phyloP scores from a whole-genome alignment of 2,113 vertebrate species.

The Heterocephalus glaber region DNA sequence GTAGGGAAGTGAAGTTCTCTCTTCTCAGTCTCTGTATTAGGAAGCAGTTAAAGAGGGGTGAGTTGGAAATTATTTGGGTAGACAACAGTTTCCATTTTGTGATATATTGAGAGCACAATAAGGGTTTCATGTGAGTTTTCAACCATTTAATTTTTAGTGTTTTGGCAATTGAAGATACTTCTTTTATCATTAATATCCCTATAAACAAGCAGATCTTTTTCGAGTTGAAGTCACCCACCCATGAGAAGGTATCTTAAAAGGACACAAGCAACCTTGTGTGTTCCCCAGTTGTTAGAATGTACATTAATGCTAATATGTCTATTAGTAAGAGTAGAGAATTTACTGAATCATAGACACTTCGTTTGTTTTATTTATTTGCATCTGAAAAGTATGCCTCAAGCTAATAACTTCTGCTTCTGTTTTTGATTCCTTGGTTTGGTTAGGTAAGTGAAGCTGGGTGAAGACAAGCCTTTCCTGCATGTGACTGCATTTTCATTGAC shows the following conservation, averaged over 20 bases:
- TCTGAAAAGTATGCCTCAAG: neutral
- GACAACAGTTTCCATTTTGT: neutral
- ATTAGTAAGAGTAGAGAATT: neutral
- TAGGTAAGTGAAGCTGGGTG: neutral
- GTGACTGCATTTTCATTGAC: neutral
- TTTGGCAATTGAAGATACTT: neutral
- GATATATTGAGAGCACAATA: neutral
- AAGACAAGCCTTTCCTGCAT: neutral
- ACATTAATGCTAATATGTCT: neutral
- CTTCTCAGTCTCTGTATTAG: neutral
- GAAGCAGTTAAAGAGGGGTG: neutral
- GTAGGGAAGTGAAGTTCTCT: neutral
- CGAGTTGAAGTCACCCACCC: neutral
- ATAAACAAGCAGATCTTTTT: neutral
- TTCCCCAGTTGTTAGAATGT: neutral
- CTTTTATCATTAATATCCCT: neutral
- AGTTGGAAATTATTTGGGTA: neutral
- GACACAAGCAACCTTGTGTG: neutral
- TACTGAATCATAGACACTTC: neutral
- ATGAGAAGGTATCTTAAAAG: neutral
- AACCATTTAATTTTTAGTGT: neutral
- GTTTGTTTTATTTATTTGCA: neutral
- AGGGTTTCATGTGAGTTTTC: neutral
- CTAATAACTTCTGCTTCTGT: neutral
- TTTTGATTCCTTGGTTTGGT: neutral